phyloP scores from a whole-genome alignment of 1,140 invertebrate species.

The Brachionus asplanchnoidis region DNA sequence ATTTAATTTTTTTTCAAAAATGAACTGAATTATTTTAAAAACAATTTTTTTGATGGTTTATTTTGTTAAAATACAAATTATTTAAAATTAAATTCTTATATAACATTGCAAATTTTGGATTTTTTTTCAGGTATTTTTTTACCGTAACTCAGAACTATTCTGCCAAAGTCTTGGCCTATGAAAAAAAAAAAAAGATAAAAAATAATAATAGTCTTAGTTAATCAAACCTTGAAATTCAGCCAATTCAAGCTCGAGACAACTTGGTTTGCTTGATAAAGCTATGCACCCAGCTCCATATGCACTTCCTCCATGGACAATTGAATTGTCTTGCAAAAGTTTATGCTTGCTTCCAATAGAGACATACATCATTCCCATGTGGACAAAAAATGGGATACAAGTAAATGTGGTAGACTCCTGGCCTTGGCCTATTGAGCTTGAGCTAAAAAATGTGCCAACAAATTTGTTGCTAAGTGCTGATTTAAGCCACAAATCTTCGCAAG shows the following conservation, averaged over 20 bases:
- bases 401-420: constrained; percentile 36
- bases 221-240: constrained; percentile 5
- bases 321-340: background rate
- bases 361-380: constrained; percentile 30
- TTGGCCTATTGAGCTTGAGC: background rate
- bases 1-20: too few relatives aligned
- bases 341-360: constrained; percentile 24
- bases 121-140: background rate
- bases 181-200: background rate
- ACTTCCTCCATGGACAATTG: constrained; percentile 10
- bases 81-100: background rate
- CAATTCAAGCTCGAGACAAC: background rate
- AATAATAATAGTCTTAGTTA: background rate
- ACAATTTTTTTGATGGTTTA: too few relatives aligned
- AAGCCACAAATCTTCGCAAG: constrained; percentile 30
- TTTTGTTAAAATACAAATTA: too few relatives aligned
- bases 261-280: background rate
- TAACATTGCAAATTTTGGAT: background rate
- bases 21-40: too few relatives aligned
- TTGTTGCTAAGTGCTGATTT: background rate
- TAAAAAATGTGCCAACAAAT: constrained; percentile 34
- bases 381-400: constrained; percentile 25
- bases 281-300: constrained; percentile 21
- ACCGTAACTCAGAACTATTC: background rate
- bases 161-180: background rate